phyloP scores from a whole-genome alignment of 2,888 invertebrate species.

The Hirtodrosophila cameraria region DNA sequence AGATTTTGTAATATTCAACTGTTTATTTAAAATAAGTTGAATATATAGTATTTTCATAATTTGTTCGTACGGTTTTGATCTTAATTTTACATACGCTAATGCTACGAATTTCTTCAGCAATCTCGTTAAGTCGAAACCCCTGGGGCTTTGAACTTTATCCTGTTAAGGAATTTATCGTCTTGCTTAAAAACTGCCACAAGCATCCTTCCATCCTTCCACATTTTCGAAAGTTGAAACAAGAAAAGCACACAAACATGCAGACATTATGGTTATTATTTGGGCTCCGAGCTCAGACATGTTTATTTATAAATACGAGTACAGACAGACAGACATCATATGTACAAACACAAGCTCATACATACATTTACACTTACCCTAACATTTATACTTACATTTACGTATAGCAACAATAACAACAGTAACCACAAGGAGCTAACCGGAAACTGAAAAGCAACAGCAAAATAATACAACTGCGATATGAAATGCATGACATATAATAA shows the following conservation, averaged over 20 bases:
- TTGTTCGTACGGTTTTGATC: background rate
- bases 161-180: slow-evolving; percentile 17
- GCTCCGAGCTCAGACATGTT: slow-evolving; percentile 59
- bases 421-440: slow-evolving; percentile 11
- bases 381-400: background rate
- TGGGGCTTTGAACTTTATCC: slow-evolving; percentile 27
- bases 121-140: slow-evolving; percentile 12
- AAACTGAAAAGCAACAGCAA: slow-evolving; percentile 17
- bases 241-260: slow-evolving; percentile 23
- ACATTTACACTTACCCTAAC: background rate
- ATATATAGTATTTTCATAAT: too few relatives aligned
- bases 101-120: slow-evolving; percentile 10
- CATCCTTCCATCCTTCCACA: background rate
- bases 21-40: too few relatives aligned
- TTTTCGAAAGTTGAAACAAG: slow-evolving; percentile 10
- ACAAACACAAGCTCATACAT: background rate
- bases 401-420: too few relatives aligned
- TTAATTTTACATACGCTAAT: slow-evolving; percentile 5
- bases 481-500: slow-evolving; percentile 25
- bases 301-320: slow-evolving; percentile 51
- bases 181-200: too few relatives aligned
- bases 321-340: slow-evolving; percentile 1
- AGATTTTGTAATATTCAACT: too few relatives aligned
- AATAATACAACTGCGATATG: slow-evolving; percentile 12
- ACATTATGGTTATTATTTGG: slow-evolving; percentile 48